These are phyloP conservation scores for Crossocerus cetratus DNA, from an alignment of 2,888 invertebrate species.

Conservation along the genomic window DNA sequence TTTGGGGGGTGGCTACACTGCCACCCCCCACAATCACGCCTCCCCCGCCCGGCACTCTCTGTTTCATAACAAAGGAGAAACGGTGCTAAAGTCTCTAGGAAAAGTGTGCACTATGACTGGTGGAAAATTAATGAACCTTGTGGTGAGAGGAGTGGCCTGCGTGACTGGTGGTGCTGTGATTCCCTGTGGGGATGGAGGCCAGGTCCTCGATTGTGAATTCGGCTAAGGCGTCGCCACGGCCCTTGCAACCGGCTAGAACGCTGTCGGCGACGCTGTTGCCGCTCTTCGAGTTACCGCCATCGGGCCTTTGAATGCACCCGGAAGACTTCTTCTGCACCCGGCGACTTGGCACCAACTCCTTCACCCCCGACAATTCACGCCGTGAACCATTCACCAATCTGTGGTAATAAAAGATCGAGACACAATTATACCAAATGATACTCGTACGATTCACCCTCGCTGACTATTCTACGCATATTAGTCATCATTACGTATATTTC, in stretches of 20 bases:
- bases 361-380: constrained; percentile 71
- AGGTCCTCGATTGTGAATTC: constrained; percentile 74
- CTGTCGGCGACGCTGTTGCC: constrained; percentile 56
- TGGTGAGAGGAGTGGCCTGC: constrained; percentile 73
- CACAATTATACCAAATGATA: too few species aligned
- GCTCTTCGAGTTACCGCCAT: constrained; percentile 62
- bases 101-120: neutral
- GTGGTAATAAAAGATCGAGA: neutral
- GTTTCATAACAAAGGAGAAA: constrained; percentile 19
- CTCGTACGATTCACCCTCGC: too few species aligned
- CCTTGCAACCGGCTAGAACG: constrained; percentile 71
- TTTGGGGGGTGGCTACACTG: constrained; percentile 75
- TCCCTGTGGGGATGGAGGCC: constrained; percentile 74
- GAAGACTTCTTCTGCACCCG: constrained; percentile 70
- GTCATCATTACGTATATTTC: too few species aligned
- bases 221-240: constrained; percentile 74
- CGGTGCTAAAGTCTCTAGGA: too few species aligned
- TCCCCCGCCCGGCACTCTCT: constrained; percentile 74
- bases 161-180: constrained; percentile 71
- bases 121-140: constrained; percentile 65
- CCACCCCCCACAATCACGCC: constrained; percentile 75
- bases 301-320: constrained; percentile 65
- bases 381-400: constrained; percentile 70
- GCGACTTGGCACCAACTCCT: constrained; percentile 70
- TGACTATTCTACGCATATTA: too few species aligned